Conservation (phyloP, 23 tunicate species). For the Diplosoma virens region DNA sequence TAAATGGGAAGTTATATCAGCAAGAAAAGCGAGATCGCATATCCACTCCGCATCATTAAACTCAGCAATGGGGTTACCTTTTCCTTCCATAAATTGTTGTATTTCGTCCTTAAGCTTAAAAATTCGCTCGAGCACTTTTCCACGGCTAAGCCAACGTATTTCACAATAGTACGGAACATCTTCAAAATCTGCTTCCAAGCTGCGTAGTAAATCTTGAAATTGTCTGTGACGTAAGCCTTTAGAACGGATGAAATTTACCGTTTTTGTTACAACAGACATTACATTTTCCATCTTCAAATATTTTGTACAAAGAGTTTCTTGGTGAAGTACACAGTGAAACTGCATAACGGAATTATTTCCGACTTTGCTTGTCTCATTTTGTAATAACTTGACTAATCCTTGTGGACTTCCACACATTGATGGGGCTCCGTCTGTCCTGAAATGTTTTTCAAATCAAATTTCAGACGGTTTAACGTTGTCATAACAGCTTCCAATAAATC, state of each 20-base stretch:
- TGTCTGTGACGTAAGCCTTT: conserved; percentile 32
- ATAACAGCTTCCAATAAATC: conserved; percentile 23
- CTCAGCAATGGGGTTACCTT: conserved; percentile 5
- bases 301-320: conserved; percentile 37
- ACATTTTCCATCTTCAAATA: conserved; percentile 27
- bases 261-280: conserved; percentile 15
- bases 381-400: not conserved
- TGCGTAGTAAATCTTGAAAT: conserved; percentile 36
- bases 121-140: conserved; percentile 22
- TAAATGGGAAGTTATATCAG: conserved; percentile 27
- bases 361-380: conserved; percentile 5
- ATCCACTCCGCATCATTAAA: not conserved
- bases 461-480: conserved; percentile 1
- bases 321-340: conserved; percentile 43
- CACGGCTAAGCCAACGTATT: conserved; percentile 25
- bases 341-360: conserved; percentile 33
- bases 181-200: conserved; percentile 39
- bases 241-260: conserved; percentile 31
- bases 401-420: conserved; percentile 22
- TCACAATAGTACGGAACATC: conserved; percentile 22
- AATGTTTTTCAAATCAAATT: conserved; percentile 4
- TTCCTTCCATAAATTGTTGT: not conserved
- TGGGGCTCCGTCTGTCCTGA: conserved; percentile 33
- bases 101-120: conserved; percentile 38
- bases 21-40: conserved; percentile 24